phyloP scores from a whole-genome alignment of 2,888 invertebrate genomes.

The Coleophora flavipennella region DNA sequence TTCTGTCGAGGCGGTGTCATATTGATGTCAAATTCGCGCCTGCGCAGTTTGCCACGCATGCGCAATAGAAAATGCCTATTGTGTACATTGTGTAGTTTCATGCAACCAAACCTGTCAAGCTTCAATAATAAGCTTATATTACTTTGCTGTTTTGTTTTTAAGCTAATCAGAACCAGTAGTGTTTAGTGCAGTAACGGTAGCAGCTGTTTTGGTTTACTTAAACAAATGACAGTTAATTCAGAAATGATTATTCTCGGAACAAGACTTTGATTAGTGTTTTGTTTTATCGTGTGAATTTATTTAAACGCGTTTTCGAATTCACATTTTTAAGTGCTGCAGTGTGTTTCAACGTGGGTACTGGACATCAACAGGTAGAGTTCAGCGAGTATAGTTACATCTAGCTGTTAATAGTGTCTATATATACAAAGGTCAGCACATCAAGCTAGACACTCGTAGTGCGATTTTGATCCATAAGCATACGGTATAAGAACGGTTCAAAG shows the following conservation, averaged over 20 bases:
- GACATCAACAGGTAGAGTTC: constrained; percentile 54
- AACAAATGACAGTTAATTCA: constrained; percentile 14
- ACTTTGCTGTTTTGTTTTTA: constrained; percentile 24
- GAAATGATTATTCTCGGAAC: background rate
- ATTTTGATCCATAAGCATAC: too few species aligned
- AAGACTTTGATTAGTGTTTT: too few species aligned
- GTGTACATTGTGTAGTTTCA: constrained; percentile 46
- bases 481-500: too few species aligned
- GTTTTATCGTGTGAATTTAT: too few species aligned
- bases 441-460: too few species aligned
- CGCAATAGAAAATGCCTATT: constrained; percentile 28
- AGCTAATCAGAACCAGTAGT: too few species aligned
- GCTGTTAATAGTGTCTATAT: constrained; percentile 23
- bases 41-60: constrained; percentile 42
- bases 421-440: too few species aligned
- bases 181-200: too few species aligned
- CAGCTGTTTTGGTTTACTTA: too few species aligned
- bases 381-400: constrained; percentile 26
- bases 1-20: constrained; percentile 42
- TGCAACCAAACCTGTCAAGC: constrained; percentile 45
- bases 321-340: too few species aligned
- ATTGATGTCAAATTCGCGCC: constrained; percentile 50
- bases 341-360: constrained; percentile 2
- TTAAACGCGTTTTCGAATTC: too few species aligned
- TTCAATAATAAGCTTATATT: constrained; percentile 39